Conservation (phyloP, 37 sponge, comb jelly and placozoan genomes). For the Hexactinellida sp. region DNA sequence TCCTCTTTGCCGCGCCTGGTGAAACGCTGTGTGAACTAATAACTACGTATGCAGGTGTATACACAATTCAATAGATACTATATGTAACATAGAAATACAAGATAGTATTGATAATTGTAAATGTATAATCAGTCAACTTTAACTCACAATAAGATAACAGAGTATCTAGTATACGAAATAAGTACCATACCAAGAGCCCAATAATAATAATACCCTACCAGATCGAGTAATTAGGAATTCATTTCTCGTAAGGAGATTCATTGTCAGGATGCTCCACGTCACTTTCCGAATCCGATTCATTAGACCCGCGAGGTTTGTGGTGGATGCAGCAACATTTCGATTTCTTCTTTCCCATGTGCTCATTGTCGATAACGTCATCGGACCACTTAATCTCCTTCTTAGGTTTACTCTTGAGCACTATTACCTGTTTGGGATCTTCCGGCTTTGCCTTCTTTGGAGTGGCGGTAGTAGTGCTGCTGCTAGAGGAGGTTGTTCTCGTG, state of each 20-base stretch:
- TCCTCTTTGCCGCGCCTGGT: too few species aligned
- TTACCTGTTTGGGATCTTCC: neutral
- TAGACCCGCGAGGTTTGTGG: slow-evolving; percentile 45
- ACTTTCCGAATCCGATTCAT: slow-evolving; percentile 42
- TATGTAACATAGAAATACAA: too few species aligned
- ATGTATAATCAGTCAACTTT: too few species aligned
- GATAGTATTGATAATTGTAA: too few species aligned
- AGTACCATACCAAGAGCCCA: too few species aligned
- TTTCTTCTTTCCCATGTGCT: slow-evolving; percentile 87
- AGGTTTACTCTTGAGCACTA: slow-evolving; percentile 56
- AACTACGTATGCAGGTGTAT: too few species aligned
- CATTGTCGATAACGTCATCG: slow-evolving; percentile 83
- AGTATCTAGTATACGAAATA: too few species aligned
- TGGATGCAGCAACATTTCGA: slow-evolving; percentile 98
- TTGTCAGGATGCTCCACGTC: slow-evolving; percentile 35
- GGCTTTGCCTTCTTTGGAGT: neutral
- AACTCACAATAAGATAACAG: too few species aligned
- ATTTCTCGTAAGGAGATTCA: slow-evolving; percentile 25
- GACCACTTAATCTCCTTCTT: slow-evolving; percentile 73
- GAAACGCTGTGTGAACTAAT: too few species aligned
- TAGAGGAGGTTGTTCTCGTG: neutral
- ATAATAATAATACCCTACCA: too few species aligned
- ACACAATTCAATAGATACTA: too few species aligned
- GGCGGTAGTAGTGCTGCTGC: neutral
- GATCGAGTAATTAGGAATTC: too few species aligned